phyloP scores from a whole-genome alignment of 2,888 invertebrate genomes.

The Galeopsomyia nigrocyanea region DNA sequence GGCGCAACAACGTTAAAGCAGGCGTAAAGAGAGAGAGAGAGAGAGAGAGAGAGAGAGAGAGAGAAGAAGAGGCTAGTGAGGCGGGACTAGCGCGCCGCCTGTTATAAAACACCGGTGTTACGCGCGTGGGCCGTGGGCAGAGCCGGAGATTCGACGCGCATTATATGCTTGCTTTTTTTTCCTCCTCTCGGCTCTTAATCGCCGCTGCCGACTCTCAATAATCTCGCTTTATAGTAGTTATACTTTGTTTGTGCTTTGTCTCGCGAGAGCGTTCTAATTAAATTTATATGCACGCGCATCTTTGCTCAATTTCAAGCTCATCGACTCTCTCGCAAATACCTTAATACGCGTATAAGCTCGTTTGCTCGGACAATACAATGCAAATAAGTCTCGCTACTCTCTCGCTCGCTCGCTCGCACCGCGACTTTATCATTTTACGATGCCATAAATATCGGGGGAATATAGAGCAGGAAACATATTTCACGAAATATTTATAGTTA shows the following conservation, averaged over 20 bases:
- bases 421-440: neutral
- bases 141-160: constrained; percentile 46
- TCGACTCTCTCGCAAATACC: too few relatives aligned
- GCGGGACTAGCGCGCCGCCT: constrained; percentile 51
- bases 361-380: constrained; percentile 8
- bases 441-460: constrained; percentile 10
- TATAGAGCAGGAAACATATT: constrained; percentile 18
- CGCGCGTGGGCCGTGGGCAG: constrained; percentile 58
- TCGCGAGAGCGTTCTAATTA: constrained; percentile 2
- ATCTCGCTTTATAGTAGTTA: neutral
- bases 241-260: neutral
- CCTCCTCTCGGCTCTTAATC: neutral
- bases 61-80: constrained; percentile 50
- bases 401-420: constrained; percentile 14
- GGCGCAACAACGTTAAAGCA: constrained; percentile 33
- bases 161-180: constrained; percentile 41
- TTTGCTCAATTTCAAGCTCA: neutral
- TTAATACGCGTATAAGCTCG: neutral
- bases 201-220: neutral
- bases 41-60: constrained; percentile 22
- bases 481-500: constrained; percentile 6
- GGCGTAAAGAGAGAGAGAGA: constrained; percentile 16
- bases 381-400: neutral
- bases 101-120: constrained; percentile 64
- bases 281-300: constrained; percentile 6